These are phyloP conservation scores for Caenorhabditis sp. DNA, from an alignment of 2,888 invertebrate species.

Conservation along the genomic window DNA sequence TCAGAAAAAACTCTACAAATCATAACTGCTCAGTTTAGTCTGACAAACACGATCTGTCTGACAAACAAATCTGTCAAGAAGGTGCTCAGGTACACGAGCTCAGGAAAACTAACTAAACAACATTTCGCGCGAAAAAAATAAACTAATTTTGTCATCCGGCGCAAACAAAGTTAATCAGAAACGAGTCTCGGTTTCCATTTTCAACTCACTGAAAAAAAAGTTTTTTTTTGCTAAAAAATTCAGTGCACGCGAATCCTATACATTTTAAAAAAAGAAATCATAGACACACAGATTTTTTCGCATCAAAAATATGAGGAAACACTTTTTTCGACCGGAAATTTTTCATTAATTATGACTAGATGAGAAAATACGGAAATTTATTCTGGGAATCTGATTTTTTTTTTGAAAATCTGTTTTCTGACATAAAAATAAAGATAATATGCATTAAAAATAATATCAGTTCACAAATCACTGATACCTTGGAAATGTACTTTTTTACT, in stretches of 20 bases:
- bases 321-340: background rate
- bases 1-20: too few species aligned
- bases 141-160: background rate
- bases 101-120: background rate
- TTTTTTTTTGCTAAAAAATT: background rate
- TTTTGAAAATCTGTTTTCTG: too few species aligned
- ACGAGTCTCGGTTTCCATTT: background rate
- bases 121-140: background rate
- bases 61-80: too few species aligned
- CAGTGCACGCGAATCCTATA: background rate
- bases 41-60: too few species aligned
- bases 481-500: too few species aligned
- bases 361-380: background rate
- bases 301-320: too few species aligned
- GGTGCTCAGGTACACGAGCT: background rate
- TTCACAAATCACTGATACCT: too few species aligned
- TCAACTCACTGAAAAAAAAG: background rate
- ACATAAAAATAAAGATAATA: too few species aligned
- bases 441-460: too few species aligned
- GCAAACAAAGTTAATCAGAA: background rate
- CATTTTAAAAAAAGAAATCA: too few species aligned
- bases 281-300: background rate
- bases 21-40: too few species aligned
- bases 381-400: background rate
- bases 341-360: background rate